Conservation (phyloP, 2,888 invertebrate genomes). For the Macroteleia sp. region DNA sequence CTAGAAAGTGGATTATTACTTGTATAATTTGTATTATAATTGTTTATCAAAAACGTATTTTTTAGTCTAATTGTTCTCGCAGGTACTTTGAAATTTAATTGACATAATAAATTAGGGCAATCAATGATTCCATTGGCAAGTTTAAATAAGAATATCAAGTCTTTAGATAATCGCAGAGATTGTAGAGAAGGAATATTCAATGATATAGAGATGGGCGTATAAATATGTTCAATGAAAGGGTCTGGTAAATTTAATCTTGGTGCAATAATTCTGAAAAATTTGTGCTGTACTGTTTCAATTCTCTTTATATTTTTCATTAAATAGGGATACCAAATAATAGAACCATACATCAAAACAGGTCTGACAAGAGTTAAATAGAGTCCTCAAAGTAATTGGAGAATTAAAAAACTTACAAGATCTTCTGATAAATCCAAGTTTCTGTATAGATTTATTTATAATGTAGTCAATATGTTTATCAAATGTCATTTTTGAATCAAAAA, state of each 20-base stretch:
- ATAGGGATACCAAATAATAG: neutral
- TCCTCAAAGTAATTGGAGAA: too few species aligned
- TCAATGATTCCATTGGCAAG: neutral
- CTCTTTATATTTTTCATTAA: neutral
- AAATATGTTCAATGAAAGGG: neutral
- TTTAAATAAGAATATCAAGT: neutral
- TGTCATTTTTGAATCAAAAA: too few species aligned
- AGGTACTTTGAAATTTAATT: neutral
- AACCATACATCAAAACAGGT: neutral
- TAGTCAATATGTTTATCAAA: too few species aligned
- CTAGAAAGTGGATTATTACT: too few species aligned
- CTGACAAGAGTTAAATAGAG: neutral
- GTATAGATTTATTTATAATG: too few species aligned
- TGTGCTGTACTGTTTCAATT: constrained; percentile 11
- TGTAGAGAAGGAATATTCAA: neutral
- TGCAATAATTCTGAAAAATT: neutral
- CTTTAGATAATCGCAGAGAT: neutral
- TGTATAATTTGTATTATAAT: too few species aligned
- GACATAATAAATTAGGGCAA: neutral
- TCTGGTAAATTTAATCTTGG: neutral
- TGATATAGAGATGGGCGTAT: neutral
- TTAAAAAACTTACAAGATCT: too few species aligned
- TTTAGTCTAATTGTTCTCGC: neutral
- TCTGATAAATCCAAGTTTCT: too few species aligned
- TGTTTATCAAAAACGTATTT: neutral